Conservation (phyloP, 2,113 vertebrate genomes). For the Onychostoma macrolepis region DNA sequence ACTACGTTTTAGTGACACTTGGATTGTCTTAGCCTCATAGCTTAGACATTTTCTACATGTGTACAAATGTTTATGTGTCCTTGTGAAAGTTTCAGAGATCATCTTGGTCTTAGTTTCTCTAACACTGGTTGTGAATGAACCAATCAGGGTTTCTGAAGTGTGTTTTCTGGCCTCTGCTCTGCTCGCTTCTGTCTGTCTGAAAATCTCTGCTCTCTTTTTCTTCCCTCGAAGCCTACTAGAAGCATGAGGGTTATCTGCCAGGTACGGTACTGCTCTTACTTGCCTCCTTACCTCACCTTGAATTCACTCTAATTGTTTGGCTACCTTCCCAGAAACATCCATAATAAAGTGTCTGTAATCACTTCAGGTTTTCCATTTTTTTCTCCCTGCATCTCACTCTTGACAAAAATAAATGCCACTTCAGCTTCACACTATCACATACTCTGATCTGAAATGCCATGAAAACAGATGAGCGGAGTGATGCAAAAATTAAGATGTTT, state of each 20-base stretch:
- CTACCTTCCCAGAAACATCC: conserved; percentile 69
- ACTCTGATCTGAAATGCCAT: neutral
- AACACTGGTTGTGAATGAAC: neutral
- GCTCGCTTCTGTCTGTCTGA: conserved; percentile 86
- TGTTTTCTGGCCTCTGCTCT: conserved; percentile 68
- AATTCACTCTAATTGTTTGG: conserved; percentile 67
- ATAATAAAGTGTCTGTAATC: conserved; percentile 22
- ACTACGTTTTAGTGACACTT: neutral
- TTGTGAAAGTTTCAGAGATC: conserved; percentile 16
- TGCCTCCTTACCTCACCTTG: conserved; percentile 72
- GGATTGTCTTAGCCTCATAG: neutral
- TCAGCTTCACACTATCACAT: neutral
- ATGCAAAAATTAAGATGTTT: neutral
- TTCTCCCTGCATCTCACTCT: neutral
- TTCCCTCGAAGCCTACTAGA: conserved; percentile 99
- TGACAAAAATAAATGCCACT: neutral
- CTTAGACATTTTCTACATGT: neutral
- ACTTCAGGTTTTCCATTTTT: neutral
- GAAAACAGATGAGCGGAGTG: neutral
- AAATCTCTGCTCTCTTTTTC: conserved; percentile 87
- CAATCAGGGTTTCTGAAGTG: conserved; percentile 24
- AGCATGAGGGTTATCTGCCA: conserved; percentile 99
- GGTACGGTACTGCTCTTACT: conserved; percentile 90
- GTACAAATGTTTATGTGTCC: neutral
- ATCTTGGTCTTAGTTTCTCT: conserved; percentile 16